These are phyloP conservation scores for Acipenser transmontanus DNA, from an alignment of 2,797 vertebrate genomes.

Conservation along the genomic window DNA sequence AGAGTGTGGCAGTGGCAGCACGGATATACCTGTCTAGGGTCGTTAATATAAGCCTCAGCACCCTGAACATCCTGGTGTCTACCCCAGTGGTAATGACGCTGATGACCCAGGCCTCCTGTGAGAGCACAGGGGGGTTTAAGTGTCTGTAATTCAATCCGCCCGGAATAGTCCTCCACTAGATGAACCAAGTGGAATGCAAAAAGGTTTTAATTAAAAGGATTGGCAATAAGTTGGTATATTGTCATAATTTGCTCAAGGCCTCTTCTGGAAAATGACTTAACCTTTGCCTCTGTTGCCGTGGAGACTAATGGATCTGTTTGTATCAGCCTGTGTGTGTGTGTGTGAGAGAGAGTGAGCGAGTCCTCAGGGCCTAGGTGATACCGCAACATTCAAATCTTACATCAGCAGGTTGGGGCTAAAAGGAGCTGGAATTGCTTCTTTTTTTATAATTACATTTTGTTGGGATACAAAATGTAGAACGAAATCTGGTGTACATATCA, in stretches of 20 bases:
- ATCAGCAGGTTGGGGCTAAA: constrained; percentile 65
- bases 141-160: constrained; percentile 59
- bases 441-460: constrained; percentile 63
- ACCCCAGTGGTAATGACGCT: constrained; percentile 1
- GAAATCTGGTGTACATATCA: constrained; percentile 56
- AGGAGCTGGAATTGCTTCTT: constrained; percentile 62
- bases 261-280: constrained; percentile 76
- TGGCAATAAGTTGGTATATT: constrained; percentile 68
- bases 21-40: not conserved
- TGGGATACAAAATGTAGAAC: constrained; percentile 52
- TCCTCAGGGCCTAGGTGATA: constrained; percentile 50
- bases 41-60: constrained; percentile 11
- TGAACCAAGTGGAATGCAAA: constrained; percentile 56
- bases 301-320: constrained; percentile 82
- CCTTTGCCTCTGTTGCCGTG: constrained; percentile 79
- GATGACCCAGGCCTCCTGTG: constrained; percentile 8
- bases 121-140: constrained; percentile 30
- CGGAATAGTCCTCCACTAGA: constrained; percentile 51
- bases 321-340: constrained; percentile 41
- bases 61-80: not conserved
- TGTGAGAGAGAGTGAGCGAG: constrained; percentile 12
- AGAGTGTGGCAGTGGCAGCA: not conserved
- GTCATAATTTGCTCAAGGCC: constrained; percentile 67
- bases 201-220: constrained; percentile 80
- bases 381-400: constrained; percentile 67